Evolutionary conservation across 2,888 invertebrate species (phyloP).

Genomic region (Cacoxenus indagator): DNA sequence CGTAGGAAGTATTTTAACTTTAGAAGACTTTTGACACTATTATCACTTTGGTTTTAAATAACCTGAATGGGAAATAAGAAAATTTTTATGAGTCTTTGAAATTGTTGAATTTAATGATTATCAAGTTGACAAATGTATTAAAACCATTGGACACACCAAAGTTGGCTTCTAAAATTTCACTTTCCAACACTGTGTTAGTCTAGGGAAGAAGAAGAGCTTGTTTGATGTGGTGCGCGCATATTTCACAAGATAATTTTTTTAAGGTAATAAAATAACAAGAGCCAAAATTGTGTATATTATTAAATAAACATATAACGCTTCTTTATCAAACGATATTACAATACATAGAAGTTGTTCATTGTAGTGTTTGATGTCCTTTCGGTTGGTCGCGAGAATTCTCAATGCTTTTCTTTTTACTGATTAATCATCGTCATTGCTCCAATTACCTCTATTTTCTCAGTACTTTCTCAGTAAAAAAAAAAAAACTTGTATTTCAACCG

Average conservation of each 20-base stretch:
- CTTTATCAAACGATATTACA: too few relatives aligned
- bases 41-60: too few relatives aligned
- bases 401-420: constrained; percentile 1
- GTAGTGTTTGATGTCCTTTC: background rate
- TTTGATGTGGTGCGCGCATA: constrained; percentile 3
- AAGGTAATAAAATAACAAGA: background rate
- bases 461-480: background rate
- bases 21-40: too few relatives aligned
- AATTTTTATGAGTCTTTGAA: too few relatives aligned
- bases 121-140: too few relatives aligned
- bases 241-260: background rate
- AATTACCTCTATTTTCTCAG: background rate
- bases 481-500: background rate
- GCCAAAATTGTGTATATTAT: background rate
- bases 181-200: too few relatives aligned
- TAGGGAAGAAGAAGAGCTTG: background rate
- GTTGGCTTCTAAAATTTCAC: too few relatives aligned
- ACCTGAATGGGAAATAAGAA: too few relatives aligned
- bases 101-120: too few relatives aligned
- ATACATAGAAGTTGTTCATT: background rate
- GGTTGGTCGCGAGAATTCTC: background rate
- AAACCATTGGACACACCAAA: too few relatives aligned
- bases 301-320: background rate
- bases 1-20: too few relatives aligned
- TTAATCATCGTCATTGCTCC: background rate